Base-by-base conservation (phyloP, 1,140 invertebrate genomes). In the Brachionus sp. region DNA sequence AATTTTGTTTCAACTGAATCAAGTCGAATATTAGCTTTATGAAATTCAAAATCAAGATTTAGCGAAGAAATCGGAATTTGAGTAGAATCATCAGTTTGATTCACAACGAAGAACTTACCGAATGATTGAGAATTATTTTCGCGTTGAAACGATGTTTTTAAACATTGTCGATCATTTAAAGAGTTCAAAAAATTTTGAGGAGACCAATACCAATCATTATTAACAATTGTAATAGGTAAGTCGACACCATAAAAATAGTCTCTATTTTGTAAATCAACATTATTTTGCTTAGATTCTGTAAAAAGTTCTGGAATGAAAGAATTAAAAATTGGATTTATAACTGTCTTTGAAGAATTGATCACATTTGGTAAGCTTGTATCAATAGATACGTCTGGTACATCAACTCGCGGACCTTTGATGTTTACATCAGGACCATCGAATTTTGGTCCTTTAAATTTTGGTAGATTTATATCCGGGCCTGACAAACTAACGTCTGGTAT, bases 181-280 rank as follows among this genome's bases (percentile, higher is more conserved):
- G 19, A 57, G 19, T 57, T 10, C 46, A 29, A 6, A 29, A n/a
- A 12, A 25, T 44, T 75, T 0, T 70, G 66, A 46, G 70, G 70
- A 4, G 77, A 80, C 77, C 77, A 80, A 66, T 80, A 44, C 50
- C 50, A 80, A 35, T 80, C 77, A 5, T 39, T 16, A 37, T 80
- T 80, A 44, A 80, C 77, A 37, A 80, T 66, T 4, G 77, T 80
- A 29, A 80, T 80, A 0, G 77, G 77, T 10, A 80, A 13, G 42
- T 80, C 77, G 2, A 66, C 23, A 33, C 77, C 77, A 64, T 62
- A 80, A 44, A 80, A 80, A 19, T 16, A 13, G 16, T 57, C 50
- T 12, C 6, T 9, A 44, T 46, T 16, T 1, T 12, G 10, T 23
- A 16, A 25, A 1, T 44, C 12, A 29, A 62, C 23, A 0, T 7